Conservation (phyloP, 1,140 invertebrate genomes). For the Bombyx mori region ASM3026992v2 NC_085115.1:8242001-8242500, state of each 20-base stretch:
- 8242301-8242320: conserved; percentile 1
- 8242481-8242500: too few species aligned
- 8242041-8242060: conserved; percentile 43
- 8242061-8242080: conserved; percentile 59
- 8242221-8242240: conserved; percentile 50
- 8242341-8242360: not conserved
- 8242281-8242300: not conserved
- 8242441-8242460: too few species aligned
- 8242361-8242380: conserved; percentile 1
- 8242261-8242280: conserved; percentile 37
- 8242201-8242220: conserved; percentile 4
- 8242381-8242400: too few species aligned
- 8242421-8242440: conserved; percentile 18
- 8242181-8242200: conserved; percentile 18
- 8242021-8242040: conserved; percentile 31
- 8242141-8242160: conserved; percentile 38
- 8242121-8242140: conserved; percentile 65
- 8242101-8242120: conserved; percentile 50
- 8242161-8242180: conserved; percentile 22
- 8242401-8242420: conserved; percentile 32
- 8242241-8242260: conserved; percentile 73
- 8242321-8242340: not conserved
- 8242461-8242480: too few species aligned
- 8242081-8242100: conserved; percentile 20
- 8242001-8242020: conserved; percentile 24